Evolutionary conservation across 2,113 vertebrate species (phyloP), one percentile per base, ranked within the genome.

Genomic region (Oncorhynchus clarkii): DNA sequence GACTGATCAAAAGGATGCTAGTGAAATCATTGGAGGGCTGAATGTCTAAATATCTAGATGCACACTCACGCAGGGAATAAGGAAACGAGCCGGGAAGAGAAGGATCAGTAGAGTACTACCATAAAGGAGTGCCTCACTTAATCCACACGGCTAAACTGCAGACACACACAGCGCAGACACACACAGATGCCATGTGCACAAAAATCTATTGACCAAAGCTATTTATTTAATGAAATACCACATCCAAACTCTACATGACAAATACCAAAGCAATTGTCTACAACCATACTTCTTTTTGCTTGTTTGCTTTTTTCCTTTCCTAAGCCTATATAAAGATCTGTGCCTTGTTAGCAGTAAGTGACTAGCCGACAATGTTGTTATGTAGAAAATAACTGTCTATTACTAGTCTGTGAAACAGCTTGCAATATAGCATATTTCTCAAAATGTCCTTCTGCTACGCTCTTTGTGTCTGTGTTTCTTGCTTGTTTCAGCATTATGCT

Each of bases 381-480:
- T 11, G 4, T 13, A 54, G 49, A 54, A 11, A 66, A 26, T 2
- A 34, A 34, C 34, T 8, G 5, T 16, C 66, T 31, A 12, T 76
- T 67, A 77, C 74, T 70, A 60, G 70, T 84, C 77, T 82, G 81
- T 79, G 81, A 83, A 89, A 82, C 83, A 88, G 88, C 87, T 87
- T 90, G 91, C 83, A 78, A 60, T 72, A 84, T 78, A 83, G 81
- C 75, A 86, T 79, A 82, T 83, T 77, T 83, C 80, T 87, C 87
- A 78, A 88, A 88, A 84, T 88, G 78, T 83, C 92, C 89, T 86
- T 92, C 90, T 91, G 87, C 85, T 83, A 85, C 82, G 72, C 85
- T 45, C 67, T 34, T 34, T 22, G 27, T 31, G 31, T n/a, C 78
- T 69, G 16, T 39, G 70, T 67, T 70, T 79, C 27, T 80, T 76